phyloP scores from a whole-genome alignment of 2,888 invertebrate species.

The Linnaemya tessellans region DNA sequence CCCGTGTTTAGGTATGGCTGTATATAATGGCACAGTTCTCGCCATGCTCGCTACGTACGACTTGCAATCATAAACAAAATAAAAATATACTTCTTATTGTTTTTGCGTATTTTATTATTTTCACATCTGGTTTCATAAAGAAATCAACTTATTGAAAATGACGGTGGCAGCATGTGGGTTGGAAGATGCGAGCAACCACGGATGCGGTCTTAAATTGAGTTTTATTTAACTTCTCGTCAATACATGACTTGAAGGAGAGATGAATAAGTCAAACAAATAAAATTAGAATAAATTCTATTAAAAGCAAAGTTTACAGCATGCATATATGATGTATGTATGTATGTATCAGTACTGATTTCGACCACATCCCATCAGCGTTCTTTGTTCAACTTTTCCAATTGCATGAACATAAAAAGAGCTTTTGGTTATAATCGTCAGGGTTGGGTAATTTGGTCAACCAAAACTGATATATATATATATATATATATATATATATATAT shows the following conservation, averaged over 20 bases:
- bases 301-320: not conserved
- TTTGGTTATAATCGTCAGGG: too few relatives aligned
- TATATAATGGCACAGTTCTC: conserved; percentile 8
- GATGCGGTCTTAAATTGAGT: not conserved
- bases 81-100: not conserved
- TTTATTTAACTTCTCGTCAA: conserved; percentile 13
- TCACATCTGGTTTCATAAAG: conserved; percentile 1
- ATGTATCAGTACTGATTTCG: too few relatives aligned
- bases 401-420: too few relatives aligned
- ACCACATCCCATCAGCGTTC: too few relatives aligned
- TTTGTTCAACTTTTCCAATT: too few relatives aligned
- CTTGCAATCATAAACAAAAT: not conserved
- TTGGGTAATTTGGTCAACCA: too few relatives aligned
- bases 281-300: conserved; percentile 22
- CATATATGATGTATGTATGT: too few relatives aligned
- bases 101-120: conserved; percentile 12
- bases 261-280: not conserved
- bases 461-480: too few relatives aligned
- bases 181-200: not conserved
- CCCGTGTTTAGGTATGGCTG: too few relatives aligned
- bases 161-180: conserved; percentile 18
- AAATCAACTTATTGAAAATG: conserved; percentile 12
- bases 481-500: too few relatives aligned
- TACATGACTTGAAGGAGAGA: not conserved
- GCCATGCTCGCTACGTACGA: not conserved